Evolutionary conservation across 2,888 invertebrate genomes (phyloP), one percentile per base, ranked within the genome.

Genomic region (Erebia palarica): DNA sequence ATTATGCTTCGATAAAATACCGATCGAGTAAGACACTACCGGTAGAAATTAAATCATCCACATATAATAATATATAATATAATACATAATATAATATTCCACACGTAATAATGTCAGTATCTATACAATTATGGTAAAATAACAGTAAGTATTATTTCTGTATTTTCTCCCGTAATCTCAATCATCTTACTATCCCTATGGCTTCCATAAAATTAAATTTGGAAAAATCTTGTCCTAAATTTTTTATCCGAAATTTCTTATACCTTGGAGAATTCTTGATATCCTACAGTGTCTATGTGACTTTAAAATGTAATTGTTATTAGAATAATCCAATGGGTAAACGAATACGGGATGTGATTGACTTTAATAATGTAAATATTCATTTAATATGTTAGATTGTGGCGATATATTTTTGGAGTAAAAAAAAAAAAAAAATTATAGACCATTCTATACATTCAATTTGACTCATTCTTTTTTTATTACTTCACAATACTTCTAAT

Each of bases 171-270:
- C 58, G 42, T 47, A 64, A 68, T 61, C 68, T 68, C 68, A 47
- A 76, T 82, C 81, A 82, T 83, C 82, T 84, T 82, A 77, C 82
- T 82, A 76, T 83, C 82, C 80, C 84, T 79, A 73, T 76, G 82
- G 83, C 84, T 81, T 75, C 70, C 68, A 60, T 71, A 59, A 67
- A 68, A 71, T 63, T 68, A 60, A 72, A 58, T 57, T 49, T 49
- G 59, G 47, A 27, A 57, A 27, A 47, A 14, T 21, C 59, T 59
- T n/a, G 21, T 44, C 36, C 47, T 27, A 57, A 57, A 47, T 63
- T 63, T 11, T 67, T 59, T 58, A 44, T 66, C 13, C 44, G 8
- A 67, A 59, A 49, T 49, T 58, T 65, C 70, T 73, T 72, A 73
- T 71, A 70, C 64, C 61, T 78, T 78, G 77, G 75, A 80, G 73